Evolutionary conservation across 2,113 vertebrate species (phyloP), one percentile per base, ranked within the genome.

Genomic region (Macroglossus sobrinus): DNA sequence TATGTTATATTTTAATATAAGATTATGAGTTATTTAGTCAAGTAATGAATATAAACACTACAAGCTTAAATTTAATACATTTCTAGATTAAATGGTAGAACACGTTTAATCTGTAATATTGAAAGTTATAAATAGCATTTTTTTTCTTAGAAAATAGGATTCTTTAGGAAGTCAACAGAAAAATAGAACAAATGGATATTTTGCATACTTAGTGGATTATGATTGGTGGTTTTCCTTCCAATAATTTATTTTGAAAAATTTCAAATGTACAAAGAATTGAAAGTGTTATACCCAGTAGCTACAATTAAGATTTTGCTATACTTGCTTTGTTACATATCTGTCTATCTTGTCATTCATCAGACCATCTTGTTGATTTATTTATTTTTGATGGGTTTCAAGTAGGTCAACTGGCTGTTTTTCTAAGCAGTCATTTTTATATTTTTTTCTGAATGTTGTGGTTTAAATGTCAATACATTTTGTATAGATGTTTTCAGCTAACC

Each of bases 401-500:
- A 88, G 69, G 14, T 76, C 89, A n/a, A 72, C 33, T 28, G 15
- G 21, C 43, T 84, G 9, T 87, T 97, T 89, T 96, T 26, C 75
- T 89, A 24, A 94, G 45, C 15, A 61, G 2, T n/a, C 22, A 47
- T 57, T 59, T 69, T 71, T 69, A 2, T 33, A 55, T 24, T 26
- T 21, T 79, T 30, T 69, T 33, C 35, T 79, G 11, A 10, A 66
- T 43, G 1, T 55, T 89, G 24, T 61, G 74, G 84, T 89, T 84
- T 66, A 78, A 89, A 22, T 95, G 50, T 74, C 76, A 92, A 10
- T n/a, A 61, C 3, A 26, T 86, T 92, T 74, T 94, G 53, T 95
- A 66, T 66, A 87, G 64, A 84, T 96, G 43, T 93, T 96, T 95
- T 90, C 43, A 84, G 15, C 53, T 80, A 28, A 72, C 28, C 7